Percentiles rank a stretch among this genome's conserved stretches.
These are phyloP conservation scores for Recurvirostra avosetta DNA, from an alignment of 2,113 vertebrate species.

Conservation along the genomic window DNA sequence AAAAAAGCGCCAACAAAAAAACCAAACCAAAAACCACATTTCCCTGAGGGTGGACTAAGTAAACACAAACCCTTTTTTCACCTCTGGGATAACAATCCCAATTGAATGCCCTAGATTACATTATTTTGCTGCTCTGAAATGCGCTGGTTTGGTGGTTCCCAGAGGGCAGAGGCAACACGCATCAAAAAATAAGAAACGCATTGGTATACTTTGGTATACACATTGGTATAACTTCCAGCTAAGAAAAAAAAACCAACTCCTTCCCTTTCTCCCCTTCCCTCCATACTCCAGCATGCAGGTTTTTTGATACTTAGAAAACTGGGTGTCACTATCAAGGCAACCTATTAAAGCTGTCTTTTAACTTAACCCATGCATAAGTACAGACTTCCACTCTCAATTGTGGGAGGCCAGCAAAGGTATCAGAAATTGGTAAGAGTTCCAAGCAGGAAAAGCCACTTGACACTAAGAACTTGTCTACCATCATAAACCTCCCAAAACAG, in stretches of 20 bases:
- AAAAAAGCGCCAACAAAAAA: not conserved
- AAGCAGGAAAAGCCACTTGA: not conserved
- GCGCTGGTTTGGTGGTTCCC: not conserved
- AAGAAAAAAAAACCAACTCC: not conserved
- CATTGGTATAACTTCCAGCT: not conserved
- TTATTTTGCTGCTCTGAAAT: not conserved
- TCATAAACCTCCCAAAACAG: not conserved
- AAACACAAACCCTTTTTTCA: conserved; percentile 23
- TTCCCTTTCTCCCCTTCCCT: not conserved
- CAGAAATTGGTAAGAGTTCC: not conserved
- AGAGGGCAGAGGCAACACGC: not conserved
- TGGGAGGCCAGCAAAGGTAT: not conserved
- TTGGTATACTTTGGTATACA: not conserved
- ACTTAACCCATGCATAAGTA: not conserved
- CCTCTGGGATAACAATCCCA: not conserved
- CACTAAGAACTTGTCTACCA: not conserved
- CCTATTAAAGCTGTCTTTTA: not conserved
- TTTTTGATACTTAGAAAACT: not conserved
- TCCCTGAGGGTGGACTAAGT: not conserved
- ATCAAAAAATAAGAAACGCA: not conserved
- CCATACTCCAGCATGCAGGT: not conserved
- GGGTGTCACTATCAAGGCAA: not conserved
- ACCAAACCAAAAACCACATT: not conserved
- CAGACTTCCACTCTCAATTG: not conserved
- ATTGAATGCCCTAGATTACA: not conserved